Evolutionary conservation across 2,888 invertebrate genomes (phyloP), one percentile per base, ranked within the genome.

Genomic region (Dioctria rufipes): DNA sequence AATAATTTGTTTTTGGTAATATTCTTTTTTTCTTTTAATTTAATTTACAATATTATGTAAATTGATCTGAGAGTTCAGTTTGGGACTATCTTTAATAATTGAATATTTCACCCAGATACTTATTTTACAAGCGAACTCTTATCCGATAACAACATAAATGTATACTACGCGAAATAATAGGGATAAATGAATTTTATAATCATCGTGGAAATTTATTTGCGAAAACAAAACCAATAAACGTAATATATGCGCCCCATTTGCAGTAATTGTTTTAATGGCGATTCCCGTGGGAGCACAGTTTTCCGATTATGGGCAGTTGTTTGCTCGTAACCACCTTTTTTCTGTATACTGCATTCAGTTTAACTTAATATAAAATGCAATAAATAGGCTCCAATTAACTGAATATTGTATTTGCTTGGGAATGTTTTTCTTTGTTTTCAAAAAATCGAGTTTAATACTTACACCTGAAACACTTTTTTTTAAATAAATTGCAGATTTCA

Each of bases 251-350:
- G 86, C 85, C 87, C 86, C 87, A 88, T 87, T 87, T 87, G 86
- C 83, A 86, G 86, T 87, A 87, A 87, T 87, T 87, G 88, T 88
- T 88, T 83, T 87, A 87, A 87, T 87, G 87, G 85, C 82, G 84
- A 84, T 84, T 87, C 87, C 88, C 87, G 84, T 84, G 85, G 85
- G 87, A 82, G 13, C 13, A 25, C 13, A 58, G 61, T 61, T 75
- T 75, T 75, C 71, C 75, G 75, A 75, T 75, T 75, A 75, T 61
- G 75, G 61, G 60, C 60, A 60, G 61, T 61, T 75, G 75, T 75
- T 75, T 75, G 61, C 61, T 75, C 75, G 60, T 61, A 61, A 61
- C 75, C 75, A 75, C 75, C 58, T 61, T 75, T 75, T 75, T 73
- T 73, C 60, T 43, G 60, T 75, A n/a, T 60, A 61, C 60, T 43